Conservation (phyloP, 2,797 vertebrate species). For the Moxostoma hubbsi region DNA sequence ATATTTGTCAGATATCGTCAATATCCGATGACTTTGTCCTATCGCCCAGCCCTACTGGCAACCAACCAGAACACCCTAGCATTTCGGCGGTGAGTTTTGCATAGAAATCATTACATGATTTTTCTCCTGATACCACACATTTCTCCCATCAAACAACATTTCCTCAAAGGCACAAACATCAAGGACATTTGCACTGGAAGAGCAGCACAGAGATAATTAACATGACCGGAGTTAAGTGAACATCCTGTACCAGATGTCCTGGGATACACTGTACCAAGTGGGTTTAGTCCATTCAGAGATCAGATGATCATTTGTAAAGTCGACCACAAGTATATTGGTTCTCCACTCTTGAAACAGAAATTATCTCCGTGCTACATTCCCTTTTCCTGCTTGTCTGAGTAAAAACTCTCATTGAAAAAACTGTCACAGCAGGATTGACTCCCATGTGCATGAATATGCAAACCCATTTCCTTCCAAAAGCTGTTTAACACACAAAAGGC, state of each 20-base stretch:
- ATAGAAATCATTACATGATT: no score
- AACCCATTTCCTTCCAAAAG: no score
- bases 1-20: no score
- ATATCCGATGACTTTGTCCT: no score
- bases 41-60: no score
- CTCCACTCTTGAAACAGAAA: neutral
- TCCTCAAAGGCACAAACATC: neutral
- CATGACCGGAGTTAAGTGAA: neutral
- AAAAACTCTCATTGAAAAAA: neutral
- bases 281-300: neutral
- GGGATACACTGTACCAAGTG: neutral
- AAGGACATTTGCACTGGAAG: neutral
- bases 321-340: no score
- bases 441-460: no score
- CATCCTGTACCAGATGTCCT: neutral
- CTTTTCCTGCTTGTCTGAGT: neutral
- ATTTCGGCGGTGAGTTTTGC: no score
- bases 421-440: neutral
- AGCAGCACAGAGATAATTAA: slow-evolving; percentile 1
- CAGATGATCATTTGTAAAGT: neutral
- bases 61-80: no score
- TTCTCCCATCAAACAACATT: no score
- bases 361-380: neutral
- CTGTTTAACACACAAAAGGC: neutral
- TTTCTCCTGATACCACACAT: no score